phyloP scores from a whole-genome alignment of 2,888 invertebrate species.

The Endotricha flammealis region DNA sequence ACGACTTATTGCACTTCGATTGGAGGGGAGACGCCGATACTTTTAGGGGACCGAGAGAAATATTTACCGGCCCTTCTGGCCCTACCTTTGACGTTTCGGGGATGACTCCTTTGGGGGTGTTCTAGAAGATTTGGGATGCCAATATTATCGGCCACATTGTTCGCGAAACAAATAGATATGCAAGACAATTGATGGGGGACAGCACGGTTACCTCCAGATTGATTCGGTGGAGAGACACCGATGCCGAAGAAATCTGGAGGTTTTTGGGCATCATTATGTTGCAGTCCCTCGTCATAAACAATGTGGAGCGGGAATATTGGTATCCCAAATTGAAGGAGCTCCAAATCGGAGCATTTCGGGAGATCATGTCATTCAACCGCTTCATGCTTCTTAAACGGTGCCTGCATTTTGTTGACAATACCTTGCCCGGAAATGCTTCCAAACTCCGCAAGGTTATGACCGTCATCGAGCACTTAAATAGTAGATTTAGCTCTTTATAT shows the following conservation, averaged over 20 bases:
- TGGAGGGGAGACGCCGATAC: background rate
- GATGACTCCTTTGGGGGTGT: conserved; percentile 9
- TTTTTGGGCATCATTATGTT: conserved; percentile 11
- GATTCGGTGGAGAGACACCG: conserved; percentile 1
- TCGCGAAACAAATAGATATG: conserved; percentile 17
- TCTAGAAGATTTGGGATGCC: conserved; percentile 16
- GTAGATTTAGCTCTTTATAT: conserved; percentile 20
- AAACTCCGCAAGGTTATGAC: conserved; percentile 19
- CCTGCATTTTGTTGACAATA: conserved; percentile 19
- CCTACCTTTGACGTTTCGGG: conserved; percentile 13
- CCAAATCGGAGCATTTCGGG: conserved; percentile 8
- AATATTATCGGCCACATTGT: conserved; percentile 15
- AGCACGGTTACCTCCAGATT: conserved; percentile 3
- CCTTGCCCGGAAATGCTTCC: conserved; percentile 10
- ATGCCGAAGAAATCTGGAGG: conserved; percentile 3
- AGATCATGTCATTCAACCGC: conserved; percentile 16
- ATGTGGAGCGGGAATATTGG: conserved; percentile 19
- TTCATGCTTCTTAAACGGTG: conserved; percentile 18
- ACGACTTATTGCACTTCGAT: conserved; percentile 1
- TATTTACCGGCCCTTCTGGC: conserved; percentile 12
- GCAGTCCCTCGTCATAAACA: conserved; percentile 6
- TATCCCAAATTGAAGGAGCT: conserved; percentile 8
- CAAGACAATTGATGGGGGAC: background rate
- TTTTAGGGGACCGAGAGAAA: conserved; percentile 16
- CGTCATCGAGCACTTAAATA: conserved; percentile 15